A percentile compares a stretch with the other conserved stretches of the same genome.
Conservation (phyloP, 2,113 vertebrate species). For the Caracal caracal region DNA sequence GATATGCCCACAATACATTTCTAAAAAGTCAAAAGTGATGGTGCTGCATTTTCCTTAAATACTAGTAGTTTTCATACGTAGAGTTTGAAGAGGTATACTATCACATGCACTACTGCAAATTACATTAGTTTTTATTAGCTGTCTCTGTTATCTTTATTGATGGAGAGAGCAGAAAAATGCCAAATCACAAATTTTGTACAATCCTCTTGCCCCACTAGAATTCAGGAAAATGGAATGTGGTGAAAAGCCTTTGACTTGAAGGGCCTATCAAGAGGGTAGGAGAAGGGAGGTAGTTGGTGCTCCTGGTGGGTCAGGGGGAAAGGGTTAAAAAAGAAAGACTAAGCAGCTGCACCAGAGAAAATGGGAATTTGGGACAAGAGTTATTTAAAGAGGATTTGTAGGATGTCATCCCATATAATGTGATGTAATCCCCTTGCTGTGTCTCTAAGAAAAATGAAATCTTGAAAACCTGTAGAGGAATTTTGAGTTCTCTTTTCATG, state of each 20-base stretch:
- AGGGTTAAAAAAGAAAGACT: not conserved
- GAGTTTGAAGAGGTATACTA: not conserved
- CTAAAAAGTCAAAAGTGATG: not conserved
- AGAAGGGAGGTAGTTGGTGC: not conserved
- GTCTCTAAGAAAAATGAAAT: not conserved
- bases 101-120: not conserved
- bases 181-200: not conserved
- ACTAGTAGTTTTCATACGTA: not conserved
- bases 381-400: not conserved
- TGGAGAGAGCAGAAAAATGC: not conserved
- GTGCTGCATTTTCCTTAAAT: not conserved
- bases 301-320: not conserved
- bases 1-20: not conserved
- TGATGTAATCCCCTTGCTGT: not conserved
- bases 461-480: not conserved
- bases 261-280: not conserved
- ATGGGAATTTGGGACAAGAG: not conserved
- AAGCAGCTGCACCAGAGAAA: not conserved
- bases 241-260: not conserved
- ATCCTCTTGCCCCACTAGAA: not conserved
- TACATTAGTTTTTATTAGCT: not conserved
- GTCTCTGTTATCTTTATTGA: not conserved
- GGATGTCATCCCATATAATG: not conserved
- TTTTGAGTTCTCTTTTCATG: not conserved
- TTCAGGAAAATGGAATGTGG: not conserved